Base-by-base conservation (phyloP, 2,888 invertebrate species). In the Autographa gamma region DNA sequence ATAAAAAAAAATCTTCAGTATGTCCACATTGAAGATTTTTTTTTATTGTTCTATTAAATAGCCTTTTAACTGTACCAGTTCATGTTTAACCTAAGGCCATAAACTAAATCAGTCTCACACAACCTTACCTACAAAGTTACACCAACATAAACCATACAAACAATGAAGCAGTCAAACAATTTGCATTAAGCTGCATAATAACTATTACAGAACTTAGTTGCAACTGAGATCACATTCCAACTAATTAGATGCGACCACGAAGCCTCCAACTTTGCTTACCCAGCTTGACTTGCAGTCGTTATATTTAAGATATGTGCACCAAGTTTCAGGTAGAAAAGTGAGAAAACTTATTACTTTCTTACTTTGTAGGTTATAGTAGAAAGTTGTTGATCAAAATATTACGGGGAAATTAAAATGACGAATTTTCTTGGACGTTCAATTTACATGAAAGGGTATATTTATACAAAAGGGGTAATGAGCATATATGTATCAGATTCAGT, bases 171-270 rank as follows among this genome's bases (percentile, higher is more conserved):
- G 54, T 66, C 68, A 79, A 79, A 67, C 62, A 77, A 80, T 38
- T 19, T 64, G 64, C 72, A 77, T 73, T 76, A 59, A 67, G 56
- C 80, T 80, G 34, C 66, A 72, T 54, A 68, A 71, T 67, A 76
- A 71, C 76, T 75, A 84, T 79, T 76, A 61, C 62, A 56, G 60
- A 82, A 83, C 71, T 84, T 75, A 54, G 32, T 41, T 63, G 43
- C 56, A 43, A n/a, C n/a, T 25, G 13, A 63, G 60, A 18, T 70
- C 13, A 41, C 52, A 65, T 54, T 32, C 18, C 56, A 80, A 54
- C 66, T 78, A 77, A 78, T 78, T 78, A 80, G 62, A 32, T n/a
- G 13, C 3, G 25, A 59, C 77, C 77, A 19, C 81, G 60, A 76
- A 73, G 63, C 77, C 52, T 54, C 66, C n/a, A 69, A 78, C 64